Conservation (phyloP, 2,113 vertebrate genomes). For the Stercorarius parasiticus region DNA sequence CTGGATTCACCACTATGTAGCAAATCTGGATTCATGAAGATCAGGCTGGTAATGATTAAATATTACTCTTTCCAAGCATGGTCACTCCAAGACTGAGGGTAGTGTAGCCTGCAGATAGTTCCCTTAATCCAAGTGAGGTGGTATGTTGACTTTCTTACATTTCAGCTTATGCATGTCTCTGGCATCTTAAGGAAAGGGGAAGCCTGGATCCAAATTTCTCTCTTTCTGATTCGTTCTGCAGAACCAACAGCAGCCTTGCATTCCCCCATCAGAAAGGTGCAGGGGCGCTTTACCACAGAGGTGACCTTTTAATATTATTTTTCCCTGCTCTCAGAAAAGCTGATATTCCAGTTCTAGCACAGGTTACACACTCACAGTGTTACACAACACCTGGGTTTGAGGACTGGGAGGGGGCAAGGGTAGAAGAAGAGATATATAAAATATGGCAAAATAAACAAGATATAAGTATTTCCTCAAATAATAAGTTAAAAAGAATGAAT, state of each 20-base stretch:
- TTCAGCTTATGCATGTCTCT: neutral
- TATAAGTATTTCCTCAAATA: neutral
- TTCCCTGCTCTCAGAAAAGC: neutral
- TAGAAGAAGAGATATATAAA: neutral
- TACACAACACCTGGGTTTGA: neutral
- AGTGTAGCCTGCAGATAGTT: accelerated
- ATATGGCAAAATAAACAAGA: neutral
- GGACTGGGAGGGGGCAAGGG: neutral
- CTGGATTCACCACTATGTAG: neutral
- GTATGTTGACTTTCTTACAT: neutral
- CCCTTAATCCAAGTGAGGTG: neutral
- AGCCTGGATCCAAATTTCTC: neutral
- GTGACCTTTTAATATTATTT: neutral
- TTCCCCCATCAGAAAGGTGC: neutral
- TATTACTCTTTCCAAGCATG: neutral
- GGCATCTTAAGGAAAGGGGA: neutral
- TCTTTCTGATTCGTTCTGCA: neutral
- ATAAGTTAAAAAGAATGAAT: neutral
- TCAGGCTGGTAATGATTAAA: neutral
- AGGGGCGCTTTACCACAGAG: neutral
- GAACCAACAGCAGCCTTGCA: neutral
- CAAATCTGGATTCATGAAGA: neutral
- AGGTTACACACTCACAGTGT: neutral
- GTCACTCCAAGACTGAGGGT: neutral
- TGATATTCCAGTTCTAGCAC: neutral